Evolutionary conservation across 30 jellyfish, hydroid and myxozoan genomes (phyloP), one percentile per base, ranked within the genome.

Genomic region (Cassiopea xamachana): DNA sequence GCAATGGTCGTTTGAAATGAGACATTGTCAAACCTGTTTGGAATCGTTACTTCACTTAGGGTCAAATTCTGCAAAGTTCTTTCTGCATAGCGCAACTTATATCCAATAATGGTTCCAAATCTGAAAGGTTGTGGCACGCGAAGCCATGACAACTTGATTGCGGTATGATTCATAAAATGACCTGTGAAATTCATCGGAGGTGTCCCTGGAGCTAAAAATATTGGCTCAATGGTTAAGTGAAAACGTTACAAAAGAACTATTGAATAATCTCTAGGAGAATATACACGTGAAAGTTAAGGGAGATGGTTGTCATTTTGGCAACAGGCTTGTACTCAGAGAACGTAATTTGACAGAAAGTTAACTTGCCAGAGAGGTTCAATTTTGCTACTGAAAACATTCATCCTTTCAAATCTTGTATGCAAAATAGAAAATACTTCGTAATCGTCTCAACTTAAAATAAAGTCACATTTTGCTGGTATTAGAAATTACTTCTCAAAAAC

Each of bases 141-240:
- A 2, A 58, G 2, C 94, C 94, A 87, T n/a, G 75, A 19, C 83
- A 87, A 18, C 67, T 16, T 39, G 7, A 87, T 81, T 7, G 79
- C 67, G 47, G 75, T 76, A 60, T 87, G 89, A 44, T 87, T 73
- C 27, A 77, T 46, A 55, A 76, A 87, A 72, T 75, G 72, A 49
- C 94, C 94, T 15, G 94, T 76, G 45, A 87, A 73, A 60, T 87
- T 87, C 80, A 74, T 19, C 1, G 94, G 94, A 10, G 94, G 85
- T 15, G 50, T 69, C 14, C 84, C 84, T 7, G 84, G 84, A 39
- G 84, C 84, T 75, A 13, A 18, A 46, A 75, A 73, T 9, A 39
- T 18, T 17, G 50, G 2, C 4, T 2, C 18, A 18, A 2, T 49
- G 44, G 58, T 14, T 49, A 73, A 39, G 3, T 14, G 18, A 59